Evolutionary conservation across 2,888 invertebrate species (phyloP), one percentile per base, ranked within the genome.

Genomic region (Alloscopus bannaensis): DNA sequence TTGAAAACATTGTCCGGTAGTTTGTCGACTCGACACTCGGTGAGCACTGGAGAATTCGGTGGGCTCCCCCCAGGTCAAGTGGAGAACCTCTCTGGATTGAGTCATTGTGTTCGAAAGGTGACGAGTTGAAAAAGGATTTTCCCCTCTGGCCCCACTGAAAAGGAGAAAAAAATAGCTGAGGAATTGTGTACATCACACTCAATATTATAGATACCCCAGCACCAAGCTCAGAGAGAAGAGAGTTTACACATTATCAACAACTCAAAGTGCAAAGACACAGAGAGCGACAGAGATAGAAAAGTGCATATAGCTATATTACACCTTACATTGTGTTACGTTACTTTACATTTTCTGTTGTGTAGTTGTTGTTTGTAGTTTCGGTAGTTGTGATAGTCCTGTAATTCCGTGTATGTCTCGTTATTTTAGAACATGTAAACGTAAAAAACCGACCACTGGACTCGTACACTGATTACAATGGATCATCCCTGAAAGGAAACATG

Each of bases 341-440:
- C 78, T 26, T 71, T 70, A 69, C 69, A 28, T 77, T 62, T 70
- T 69, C 62, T 76, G 68, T 69, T 76, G 76, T 76, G 72, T 79
- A 72, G 79, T 79, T 31, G 64, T 77, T 78, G 78, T 16, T 70
- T 65, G 78, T 78, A 78, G 78, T 78, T 78, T 76, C n/a, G 28
- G 70, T 78, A 78, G 78, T 78, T 65, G 59, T 70, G 77, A 77
- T 77, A 77, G 69, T n/a, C n/a, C n/a, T n/a, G n/a, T n/a, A n/a
- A n/a, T n/a, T n/a, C n/a, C n/a, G n/a, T n/a, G n/a, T n/a, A n/a
- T n/a, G n/a, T n/a, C n/a, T n/a, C n/a, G n/a, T n/a, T n/a, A n/a
- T n/a, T n/a, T n/a, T n/a, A n/a, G n/a, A n/a, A n/a, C n/a, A n/a
- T n/a, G n/a, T n/a, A n/a, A n/a, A n/a, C n/a, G n/a, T 26, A 40